Evolutionary conservation across 2,797 vertebrate species (phyloP).

Genomic region (Aulostomus chinensis): DNA sequence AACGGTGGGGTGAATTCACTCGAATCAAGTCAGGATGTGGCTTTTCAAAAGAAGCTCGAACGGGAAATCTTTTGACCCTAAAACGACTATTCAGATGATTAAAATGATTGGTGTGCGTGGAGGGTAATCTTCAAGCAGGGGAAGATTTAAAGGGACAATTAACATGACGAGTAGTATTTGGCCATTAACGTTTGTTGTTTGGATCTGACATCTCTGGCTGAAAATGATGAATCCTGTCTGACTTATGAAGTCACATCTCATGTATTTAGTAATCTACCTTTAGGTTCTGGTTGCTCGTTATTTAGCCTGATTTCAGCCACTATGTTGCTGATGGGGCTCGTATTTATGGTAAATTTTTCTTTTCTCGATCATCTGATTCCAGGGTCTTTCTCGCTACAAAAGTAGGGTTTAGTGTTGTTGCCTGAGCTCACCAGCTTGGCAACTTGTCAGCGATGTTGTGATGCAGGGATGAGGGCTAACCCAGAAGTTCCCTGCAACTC

Average conservation of each 20-base stretch:
- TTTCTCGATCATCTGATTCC: too few species aligned
- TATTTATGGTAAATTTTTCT: too few species aligned
- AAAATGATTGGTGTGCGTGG: slow-evolving; percentile 43
- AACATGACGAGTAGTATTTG: slow-evolving; percentile 1
- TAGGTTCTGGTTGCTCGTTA: too few species aligned
- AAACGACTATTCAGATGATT: slow-evolving; percentile 60
- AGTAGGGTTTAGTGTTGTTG: not conserved
- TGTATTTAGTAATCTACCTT: too few species aligned
- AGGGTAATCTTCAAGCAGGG: slow-evolving; percentile 29
- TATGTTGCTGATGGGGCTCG: not conserved
- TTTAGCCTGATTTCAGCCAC: too few species aligned
- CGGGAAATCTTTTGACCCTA: slow-evolving; percentile 62
- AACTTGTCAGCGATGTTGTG: too few species aligned
- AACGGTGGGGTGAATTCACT: slow-evolving; percentile 63
- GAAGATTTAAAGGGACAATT: slow-evolving; percentile 34
- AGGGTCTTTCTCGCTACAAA: too few species aligned
- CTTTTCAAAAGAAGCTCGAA: slow-evolving; percentile 65
- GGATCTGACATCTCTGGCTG: too few species aligned
- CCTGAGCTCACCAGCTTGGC: slow-evolving; percentile 12
- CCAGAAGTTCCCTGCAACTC: too few species aligned
- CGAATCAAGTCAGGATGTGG: slow-evolving; percentile 71
- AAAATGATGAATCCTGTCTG: too few species aligned
- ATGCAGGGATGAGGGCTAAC: too few species aligned
- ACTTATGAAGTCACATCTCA: too few species aligned
- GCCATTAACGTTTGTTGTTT: slow-evolving; percentile 14